Base-by-base conservation (phyloP, 2,888 invertebrate species). In the Dicyrtomina minuta region DNA sequence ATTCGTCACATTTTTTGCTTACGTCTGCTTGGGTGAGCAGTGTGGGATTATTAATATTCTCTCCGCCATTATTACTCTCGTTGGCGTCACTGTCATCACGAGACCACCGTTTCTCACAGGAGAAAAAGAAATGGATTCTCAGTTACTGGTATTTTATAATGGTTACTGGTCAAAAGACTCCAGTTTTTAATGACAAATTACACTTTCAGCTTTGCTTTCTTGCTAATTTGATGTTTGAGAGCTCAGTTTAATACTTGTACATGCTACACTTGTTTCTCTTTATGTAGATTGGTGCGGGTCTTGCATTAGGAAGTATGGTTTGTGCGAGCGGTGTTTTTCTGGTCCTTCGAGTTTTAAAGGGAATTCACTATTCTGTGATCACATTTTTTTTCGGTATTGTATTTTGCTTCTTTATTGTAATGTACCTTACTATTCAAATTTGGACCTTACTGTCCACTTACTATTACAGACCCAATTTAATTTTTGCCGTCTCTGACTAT, bases 1-100 rank as follows among this genome's bases (percentile, higher is more conserved):
- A 2, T 62, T 62, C 20, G 64, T 64, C 2, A 64, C 64, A 2
- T 64, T 64, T 41, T 12, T 64, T 17, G 64, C 64, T 8, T 53
- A 27, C 15, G n/a, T 64, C 17, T 39, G 33, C 24, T 22, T 64
- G 13, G 13, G 15, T 10, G 64, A 64, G 22, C 8, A 24, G 15
- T 64, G 51, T 64, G 64, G 64, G 13, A 39, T 64, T 17, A 22
- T 64, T 4, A 64, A 64, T 33, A 22, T 64, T 4, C 2, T 64
- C 1, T 64, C 64, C 1, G 64, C 51, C 4, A 17, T 64, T 2
- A 17, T 64, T 5, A 64, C 64, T 3, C 15, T 64, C 15, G 6
- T 64, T 2, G 64, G 64, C 13, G 64, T 64, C 20, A 27, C 20
- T 15, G 27, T 64, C 39, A 51, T 64, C 15, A 46, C 49, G 2